Base-by-base conservation (phyloP, 2,797 vertebrate genomes). In the Merluccius polli region DNA sequence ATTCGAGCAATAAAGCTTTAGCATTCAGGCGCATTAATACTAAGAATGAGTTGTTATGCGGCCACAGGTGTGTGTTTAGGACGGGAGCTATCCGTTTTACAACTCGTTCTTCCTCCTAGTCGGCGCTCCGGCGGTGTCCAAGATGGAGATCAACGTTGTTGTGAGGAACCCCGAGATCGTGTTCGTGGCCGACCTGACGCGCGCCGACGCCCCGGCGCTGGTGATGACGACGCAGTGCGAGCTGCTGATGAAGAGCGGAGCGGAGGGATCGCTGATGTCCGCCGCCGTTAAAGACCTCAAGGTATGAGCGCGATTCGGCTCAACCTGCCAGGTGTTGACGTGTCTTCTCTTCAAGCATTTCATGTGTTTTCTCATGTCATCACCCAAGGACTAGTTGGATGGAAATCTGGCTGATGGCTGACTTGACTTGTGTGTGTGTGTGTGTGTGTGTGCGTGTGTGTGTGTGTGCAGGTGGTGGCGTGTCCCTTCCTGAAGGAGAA, bases 151-250 rank as follows among this genome's bases (percentile, higher is more conserved):
- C 70, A 96, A 95, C 69, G 87, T 97, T 41, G 7, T 93, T 70
- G 93, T 99, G 87, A 95, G 94, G 89, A 97, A 99, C 87, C 97
- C 98, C 0, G 97, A 99, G 89, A 95, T 99, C 21, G 95, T 98
- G 24, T 99, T 99, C 84, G 98, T 99, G 87, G 98, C 97, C 0
- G 98, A 99, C 85, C 93, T 99, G 91, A 97, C 96, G n/a, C 95
- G 93, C 71, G 95, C 93, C 4, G 96, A 98, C 70, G 96, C 96
- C 71, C 96, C 97, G 15, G 94, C 98, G 0, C 86, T 99, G 70
- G 96, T 99, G 38, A 93, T 97, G 92, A 98, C 96, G 77, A 95
- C 95, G 0, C 94, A 98, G 71, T 98, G 96, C 84, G 97, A 99
- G 76, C 85, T 98, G 73, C 79, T 89, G 71, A 96, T 94, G 83